Evolutionary conservation across 2,888 invertebrate species (phyloP), one percentile per base, ranked within the genome.

Genomic region (Schizotus pectinicornis): DNA sequence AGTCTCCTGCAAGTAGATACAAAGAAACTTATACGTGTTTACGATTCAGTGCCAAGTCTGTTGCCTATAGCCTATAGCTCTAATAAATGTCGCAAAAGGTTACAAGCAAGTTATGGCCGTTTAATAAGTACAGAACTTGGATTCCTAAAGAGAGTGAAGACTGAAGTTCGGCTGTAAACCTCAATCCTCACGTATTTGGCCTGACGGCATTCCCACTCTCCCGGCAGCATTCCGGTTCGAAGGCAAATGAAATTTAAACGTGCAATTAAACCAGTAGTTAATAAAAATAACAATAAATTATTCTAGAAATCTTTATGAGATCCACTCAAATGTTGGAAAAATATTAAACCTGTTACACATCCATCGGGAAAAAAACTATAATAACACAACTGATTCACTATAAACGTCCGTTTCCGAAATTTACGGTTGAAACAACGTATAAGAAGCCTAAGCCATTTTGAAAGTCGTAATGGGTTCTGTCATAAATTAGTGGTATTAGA

Each of bases 401-500:
- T 53, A 53, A 53, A 53, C 37, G 53, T 53, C 46, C 31, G 32
- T 37, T 13, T 12, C 13, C 13, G 11, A 51, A 38, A 37, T 53
- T 55, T 55, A 48, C 39, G 48, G 31, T 14, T 22, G 22, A 34
- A 48, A 47, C 32, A 39, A 39, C 1, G 41, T 22, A 55, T 47
- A 39, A 38, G 48, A 37, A 46, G 53, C 39, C 46, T 38, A 37
- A 30, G 30, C 31, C 34, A 39, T 41, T 56, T 49, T 38, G 39
- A 42, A 36, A 49, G 45, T 32, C 35, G 47, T 54, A 47, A 54
- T 47, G n/a, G 35, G 43, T 45, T 12, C 38, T 39, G 56, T 56
- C 58, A 34, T 63, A 63, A 63, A 61, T 63, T 63, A 61, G 56
- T 61, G 38, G 52, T 48, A 63, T 50, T 63, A 61, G 52, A 51